A percentile compares a stretch with the other conserved stretches of the same genome.
Conservation (phyloP, 92 coral and sea anemone species). For the Porites divaricata region DNA sequence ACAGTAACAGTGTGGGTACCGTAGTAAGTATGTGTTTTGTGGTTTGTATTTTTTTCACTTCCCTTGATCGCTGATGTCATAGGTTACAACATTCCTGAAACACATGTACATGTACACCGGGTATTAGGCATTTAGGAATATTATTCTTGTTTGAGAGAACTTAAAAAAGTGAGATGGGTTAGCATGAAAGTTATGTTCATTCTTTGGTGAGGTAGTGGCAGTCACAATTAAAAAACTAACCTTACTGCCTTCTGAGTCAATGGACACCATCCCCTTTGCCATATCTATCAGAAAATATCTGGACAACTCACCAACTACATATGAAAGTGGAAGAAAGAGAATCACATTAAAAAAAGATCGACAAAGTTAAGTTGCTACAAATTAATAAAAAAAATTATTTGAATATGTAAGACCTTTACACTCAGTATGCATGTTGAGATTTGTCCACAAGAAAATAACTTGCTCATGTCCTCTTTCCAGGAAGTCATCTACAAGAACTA, state of each 20-base stretch:
- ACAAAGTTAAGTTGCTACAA: too few species aligned
- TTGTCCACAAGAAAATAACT: slow-evolving; percentile 50
- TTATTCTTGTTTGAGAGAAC: too few species aligned
- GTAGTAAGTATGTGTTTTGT: too few species aligned
- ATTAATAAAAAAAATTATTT: neutral
- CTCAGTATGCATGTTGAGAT: slow-evolving; percentile 8
- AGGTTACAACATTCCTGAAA: too few species aligned
- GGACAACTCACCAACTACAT: slow-evolving; percentile 31
- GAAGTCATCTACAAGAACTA: slow-evolving; percentile 75
- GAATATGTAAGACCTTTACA: slow-evolving; percentile 4
- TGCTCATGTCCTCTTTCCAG: slow-evolving; percentile 81
- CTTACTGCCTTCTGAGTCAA: slow-evolving; percentile 16
- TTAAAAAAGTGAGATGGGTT: too few species aligned
- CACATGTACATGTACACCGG: too few species aligned
- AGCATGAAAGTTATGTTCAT: too few species aligned
- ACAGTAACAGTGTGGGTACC: too few species aligned
- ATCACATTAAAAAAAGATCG: neutral
- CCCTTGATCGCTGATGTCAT: too few species aligned
- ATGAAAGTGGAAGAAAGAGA: neutral
- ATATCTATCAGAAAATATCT: slow-evolving; percentile 18
- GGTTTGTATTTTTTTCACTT: too few species aligned
- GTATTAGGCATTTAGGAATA: too few species aligned
- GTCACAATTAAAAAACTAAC: neutral
- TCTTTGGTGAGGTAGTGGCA: neutral
- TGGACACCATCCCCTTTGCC: slow-evolving; percentile 17